A percentile compares a stretch with the other conserved stretches of the same genome.
These are phyloP conservation scores for Melanotaenia duboulayi DNA, from an alignment of 2,113 vertebrate genomes.

Conservation along the genomic window DNA sequence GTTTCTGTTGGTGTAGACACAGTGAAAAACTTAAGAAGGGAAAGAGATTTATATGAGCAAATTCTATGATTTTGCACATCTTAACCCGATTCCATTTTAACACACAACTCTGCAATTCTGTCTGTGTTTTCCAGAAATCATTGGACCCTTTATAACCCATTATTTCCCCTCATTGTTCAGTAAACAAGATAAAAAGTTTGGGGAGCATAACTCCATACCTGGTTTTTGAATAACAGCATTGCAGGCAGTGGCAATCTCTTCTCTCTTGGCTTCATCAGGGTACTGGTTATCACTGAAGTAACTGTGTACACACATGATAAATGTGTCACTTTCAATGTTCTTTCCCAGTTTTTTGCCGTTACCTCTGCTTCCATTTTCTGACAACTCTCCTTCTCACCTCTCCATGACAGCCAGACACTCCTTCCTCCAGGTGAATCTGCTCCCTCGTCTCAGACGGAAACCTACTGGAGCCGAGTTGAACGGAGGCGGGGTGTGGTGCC, in stretches of 20 bases:
- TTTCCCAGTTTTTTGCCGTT: background rate
- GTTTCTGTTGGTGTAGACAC: too few species aligned
- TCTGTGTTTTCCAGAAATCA: too few species aligned
- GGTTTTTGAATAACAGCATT: slow-evolving; percentile 98
- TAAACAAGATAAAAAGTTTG: background rate
- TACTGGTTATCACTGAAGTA: slow-evolving; percentile 99
- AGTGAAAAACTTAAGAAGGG: too few species aligned
- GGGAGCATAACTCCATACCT: slow-evolving; percentile 79
- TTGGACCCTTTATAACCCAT: too few species aligned
- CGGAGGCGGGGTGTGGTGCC: slow-evolving; percentile 93
- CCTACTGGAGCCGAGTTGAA: slow-evolving; percentile 91
- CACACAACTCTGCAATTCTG: too few species aligned
- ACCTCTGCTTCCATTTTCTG: background rate
- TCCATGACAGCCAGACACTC: slow-evolving; percentile 99
- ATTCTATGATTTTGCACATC: too few species aligned
- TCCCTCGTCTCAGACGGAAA: slow-evolving; percentile 94
- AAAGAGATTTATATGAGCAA: too few species aligned
- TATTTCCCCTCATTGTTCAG: background rate
- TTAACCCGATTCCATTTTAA: too few species aligned
- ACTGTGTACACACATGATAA: slow-evolving; percentile 73
- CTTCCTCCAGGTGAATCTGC: slow-evolving; percentile 99
- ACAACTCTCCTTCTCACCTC: slow-evolving; percentile 83
- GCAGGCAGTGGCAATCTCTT: slow-evolving; percentile 98
- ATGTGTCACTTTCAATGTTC: background rate
- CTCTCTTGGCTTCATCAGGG: slow-evolving; percentile 96